Evolutionary conservation across 2,888 invertebrate species (phyloP).

Genomic region (Lypha dubia): DNA sequence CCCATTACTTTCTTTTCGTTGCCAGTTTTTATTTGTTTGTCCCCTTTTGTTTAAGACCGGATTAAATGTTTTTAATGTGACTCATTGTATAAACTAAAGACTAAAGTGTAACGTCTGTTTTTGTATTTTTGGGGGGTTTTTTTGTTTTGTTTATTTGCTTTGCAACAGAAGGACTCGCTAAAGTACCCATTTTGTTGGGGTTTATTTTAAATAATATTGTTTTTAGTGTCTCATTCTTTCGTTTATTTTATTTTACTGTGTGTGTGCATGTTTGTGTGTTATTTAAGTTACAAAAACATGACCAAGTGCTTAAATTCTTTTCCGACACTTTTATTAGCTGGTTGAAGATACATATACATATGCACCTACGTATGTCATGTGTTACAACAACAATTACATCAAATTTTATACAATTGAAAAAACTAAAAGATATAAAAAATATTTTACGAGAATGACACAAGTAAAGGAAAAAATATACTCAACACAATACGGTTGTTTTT

Average conservation of each 20-base stretch:
- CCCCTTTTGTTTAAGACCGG: constrained; percentile 20
- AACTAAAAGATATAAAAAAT: constrained; percentile 3
- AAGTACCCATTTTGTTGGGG: constrained; percentile 20
- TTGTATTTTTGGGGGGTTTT: too few species aligned
- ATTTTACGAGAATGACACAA: constrained; percentile 34
- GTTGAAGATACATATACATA: constrained; percentile 27
- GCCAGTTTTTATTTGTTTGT: background rate
- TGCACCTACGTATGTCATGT: constrained; percentile 17
- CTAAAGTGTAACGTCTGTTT: background rate
- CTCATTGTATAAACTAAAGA: constrained; percentile 31
- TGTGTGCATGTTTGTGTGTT: constrained; percentile 17
- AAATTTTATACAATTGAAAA: constrained; percentile 19
- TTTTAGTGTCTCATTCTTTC: background rate
- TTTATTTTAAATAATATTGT: constrained; percentile 10
- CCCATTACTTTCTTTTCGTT: background rate
- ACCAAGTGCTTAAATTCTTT: constrained; percentile 69
- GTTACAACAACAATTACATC: constrained; percentile 54
- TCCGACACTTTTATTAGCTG: constrained; percentile 70
- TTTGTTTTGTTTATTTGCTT: constrained; percentile 25
- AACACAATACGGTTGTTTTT: constrained; percentile 41
- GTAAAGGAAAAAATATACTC: constrained; percentile 20
- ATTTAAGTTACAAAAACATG: constrained; percentile 56
- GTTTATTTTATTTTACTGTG: background rate
- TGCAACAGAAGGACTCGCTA: constrained; percentile 3
- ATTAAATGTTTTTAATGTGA: constrained; percentile 53